Evolutionary conservation across 2,797 vertebrate genomes (phyloP).

Genomic region (Ibycter americanus): DNA sequence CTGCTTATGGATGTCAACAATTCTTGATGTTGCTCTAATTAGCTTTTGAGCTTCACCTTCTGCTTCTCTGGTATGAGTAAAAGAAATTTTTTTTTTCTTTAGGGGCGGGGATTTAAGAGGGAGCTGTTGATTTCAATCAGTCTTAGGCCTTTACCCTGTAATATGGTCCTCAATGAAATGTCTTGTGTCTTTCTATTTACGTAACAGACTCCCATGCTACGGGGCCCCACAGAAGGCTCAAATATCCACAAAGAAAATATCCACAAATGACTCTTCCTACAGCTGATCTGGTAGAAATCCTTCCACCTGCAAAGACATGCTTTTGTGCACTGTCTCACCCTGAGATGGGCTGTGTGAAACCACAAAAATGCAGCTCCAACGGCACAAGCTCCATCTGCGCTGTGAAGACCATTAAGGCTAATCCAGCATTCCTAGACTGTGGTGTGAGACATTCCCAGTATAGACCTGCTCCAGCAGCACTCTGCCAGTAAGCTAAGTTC

Average conservation of each 20-base stretch:
- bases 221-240: slow-evolving; percentile 34
- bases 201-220: not conserved
- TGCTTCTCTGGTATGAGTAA: not conserved
- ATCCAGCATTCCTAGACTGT: slow-evolving; percentile 72
- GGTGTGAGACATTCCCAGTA: slow-evolving; percentile 64
- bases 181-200: slow-evolving; percentile 31
- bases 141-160: slow-evolving; percentile 5
- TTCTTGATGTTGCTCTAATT: not conserved
- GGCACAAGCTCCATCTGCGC: slow-evolving; percentile 48
- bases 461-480: slow-evolving; percentile 61
- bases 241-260: slow-evolving; percentile 56
- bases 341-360: slow-evolving; percentile 61
- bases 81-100: not conserved
- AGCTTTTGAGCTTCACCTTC: not conserved
- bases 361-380: slow-evolving; percentile 65
- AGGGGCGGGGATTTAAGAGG: not conserved
- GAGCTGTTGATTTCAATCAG: slow-evolving; percentile 51
- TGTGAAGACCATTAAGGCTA: slow-evolving; percentile 51
- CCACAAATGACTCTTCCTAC: slow-evolving; percentile 18
- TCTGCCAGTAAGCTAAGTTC: slow-evolving; percentile 58
- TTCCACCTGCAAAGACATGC: slow-evolving; percentile 64
- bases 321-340: slow-evolving; percentile 37
- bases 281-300: slow-evolving; percentile 66
- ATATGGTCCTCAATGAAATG: not conserved
- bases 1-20: not conserved